Conservation (phyloP, 2,113 vertebrate genomes). For the Catagonus wagneri region DNA sequence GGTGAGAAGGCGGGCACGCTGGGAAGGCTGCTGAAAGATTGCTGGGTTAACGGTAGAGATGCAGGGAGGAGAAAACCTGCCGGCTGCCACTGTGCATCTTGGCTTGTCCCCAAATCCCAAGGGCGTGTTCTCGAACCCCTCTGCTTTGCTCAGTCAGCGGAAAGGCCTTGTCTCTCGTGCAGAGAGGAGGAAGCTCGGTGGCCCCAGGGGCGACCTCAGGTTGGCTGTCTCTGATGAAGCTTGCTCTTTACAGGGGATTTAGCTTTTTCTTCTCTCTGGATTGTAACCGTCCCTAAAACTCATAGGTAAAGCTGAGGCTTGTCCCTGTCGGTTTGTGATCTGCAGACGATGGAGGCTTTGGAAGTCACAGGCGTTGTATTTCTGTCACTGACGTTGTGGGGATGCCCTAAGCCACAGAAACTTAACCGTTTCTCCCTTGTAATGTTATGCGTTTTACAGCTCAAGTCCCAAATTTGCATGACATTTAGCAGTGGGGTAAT, state of each 20-base stretch:
- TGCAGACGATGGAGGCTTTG: not conserved
- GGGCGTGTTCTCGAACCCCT: not conserved
- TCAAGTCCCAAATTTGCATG: no score
- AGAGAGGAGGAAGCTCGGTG: not conserved
- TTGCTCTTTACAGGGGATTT: not conserved
- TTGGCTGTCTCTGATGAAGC: not conserved
- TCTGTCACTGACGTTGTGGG: not conserved
- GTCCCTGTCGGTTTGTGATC: not conserved
- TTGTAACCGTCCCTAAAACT: not conserved
- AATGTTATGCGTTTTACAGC: not conserved
- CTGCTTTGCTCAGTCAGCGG: not conserved
- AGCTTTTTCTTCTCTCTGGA: not conserved
- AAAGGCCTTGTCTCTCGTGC: not conserved
- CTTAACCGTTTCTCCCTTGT: not conserved
- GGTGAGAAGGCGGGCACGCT: slow-evolving; percentile 81
- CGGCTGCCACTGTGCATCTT: not conserved
- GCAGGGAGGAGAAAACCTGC: not conserved
- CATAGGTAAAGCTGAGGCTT: not conserved
- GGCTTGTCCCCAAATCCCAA: not conserved
- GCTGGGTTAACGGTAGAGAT: not conserved
- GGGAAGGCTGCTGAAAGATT: fast-evolving
- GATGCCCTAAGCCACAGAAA: not conserved
- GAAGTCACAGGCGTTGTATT: not conserved
- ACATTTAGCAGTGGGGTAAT: not conserved
- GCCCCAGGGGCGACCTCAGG: not conserved